Evolutionary conservation across 2,888 invertebrate genomes (phyloP).

Genomic region (Drosophila silvestris): DNA sequence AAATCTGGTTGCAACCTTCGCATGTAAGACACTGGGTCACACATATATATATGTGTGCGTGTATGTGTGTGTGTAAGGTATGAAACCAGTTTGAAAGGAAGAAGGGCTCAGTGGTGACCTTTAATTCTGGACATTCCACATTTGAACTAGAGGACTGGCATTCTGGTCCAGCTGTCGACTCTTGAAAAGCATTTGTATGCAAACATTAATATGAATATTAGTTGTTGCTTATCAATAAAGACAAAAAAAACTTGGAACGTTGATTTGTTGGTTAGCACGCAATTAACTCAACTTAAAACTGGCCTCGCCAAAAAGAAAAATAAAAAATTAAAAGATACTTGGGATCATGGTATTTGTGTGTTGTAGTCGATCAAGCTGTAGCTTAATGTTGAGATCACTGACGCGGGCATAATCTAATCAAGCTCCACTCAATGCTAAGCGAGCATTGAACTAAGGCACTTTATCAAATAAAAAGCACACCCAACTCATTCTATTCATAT

Average conservation of each 20-base stretch:
- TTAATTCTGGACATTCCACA: slow-evolving; percentile 30
- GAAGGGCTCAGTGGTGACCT: slow-evolving; percentile 53
- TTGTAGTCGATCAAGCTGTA: slow-evolving; percentile 7
- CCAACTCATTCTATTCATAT: slow-evolving; percentile 28
- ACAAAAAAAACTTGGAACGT: slow-evolving; percentile 36
- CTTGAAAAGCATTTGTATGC: slow-evolving; percentile 12
- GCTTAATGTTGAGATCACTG: slow-evolving; percentile 19
- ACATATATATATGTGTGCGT: slow-evolving; percentile 15
- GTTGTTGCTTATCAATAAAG: slow-evolving; percentile 47
- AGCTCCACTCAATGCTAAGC: slow-evolving; percentile 46
- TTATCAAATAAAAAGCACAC: slow-evolving; percentile 16
- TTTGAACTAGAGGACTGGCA: slow-evolving; percentile 42
- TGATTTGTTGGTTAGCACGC: slow-evolving; percentile 57
- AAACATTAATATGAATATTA: slow-evolving; percentile 23
- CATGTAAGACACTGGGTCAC: slow-evolving; percentile 31
- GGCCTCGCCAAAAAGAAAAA: slow-evolving; percentile 37
- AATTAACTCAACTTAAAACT: slow-evolving; percentile 47
- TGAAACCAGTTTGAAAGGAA: slow-evolving; percentile 55
- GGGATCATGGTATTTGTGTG: slow-evolving; percentile 20
- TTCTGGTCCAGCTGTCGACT: slow-evolving; percentile 14
- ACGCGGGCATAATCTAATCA: slow-evolving; percentile 36
- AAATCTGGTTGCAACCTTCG: slow-evolving; percentile 42
- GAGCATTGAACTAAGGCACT: slow-evolving; percentile 44
- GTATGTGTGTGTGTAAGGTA: slow-evolving; percentile 3
- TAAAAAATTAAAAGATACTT: slow-evolving; percentile 5